Base-by-base conservation (phyloP, 1,140 invertebrate genomes). In the Eriocheir sinensis region DNA sequence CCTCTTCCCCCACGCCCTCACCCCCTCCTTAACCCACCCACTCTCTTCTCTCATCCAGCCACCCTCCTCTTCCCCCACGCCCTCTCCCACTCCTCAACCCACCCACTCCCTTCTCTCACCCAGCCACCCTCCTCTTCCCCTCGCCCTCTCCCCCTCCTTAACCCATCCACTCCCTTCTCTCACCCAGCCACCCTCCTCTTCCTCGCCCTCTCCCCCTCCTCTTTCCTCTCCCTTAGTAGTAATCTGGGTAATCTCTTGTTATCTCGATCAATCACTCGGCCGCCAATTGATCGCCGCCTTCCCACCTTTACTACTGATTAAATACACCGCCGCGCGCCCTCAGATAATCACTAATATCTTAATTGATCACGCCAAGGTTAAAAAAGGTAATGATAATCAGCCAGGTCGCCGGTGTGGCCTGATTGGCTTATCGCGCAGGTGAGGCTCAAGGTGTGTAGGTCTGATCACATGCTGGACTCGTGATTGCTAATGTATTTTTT, bases 331-430 rank as follows among this genome's bases (percentile, higher is more conserved):
- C 60, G 1, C 27, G 21, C 21, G 2, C 6, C 60, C 60, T 72
- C 12, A 72, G 60, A 72, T 72, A 72, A 72, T 72, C 60, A n/a
- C 60, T 72, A 72, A 72, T 72, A 72, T n/a, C 60, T 72, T 72
- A 27, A 72, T n/a, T 72, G 60, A 72, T 72, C 60, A 72, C 60
- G 60, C 60, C 60, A 72, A 72, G 60, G 60, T 27, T n/a, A 72
- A 72, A 72, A 72, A 72, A 72, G 60, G 60, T 72, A 27, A 72
- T 72, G 6, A 72, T 72, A n/a, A 72, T 72, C n/a, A 72, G n/a
- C 4, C 60, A 17, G 12, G n/a, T n/a, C n/a, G n/a, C n/a, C n/a
- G n/a, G n/a, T n/a, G n/a, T n/a, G n/a, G n/a, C n/a, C n/a, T n/a
- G n/a, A n/a, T n/a, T n/a, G n/a, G n/a, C n/a, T n/a, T n/a, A n/a